Evolutionary conservation across 2,113 vertebrate genomes (phyloP).

Genomic region (Chamaea fasciata): DNA sequence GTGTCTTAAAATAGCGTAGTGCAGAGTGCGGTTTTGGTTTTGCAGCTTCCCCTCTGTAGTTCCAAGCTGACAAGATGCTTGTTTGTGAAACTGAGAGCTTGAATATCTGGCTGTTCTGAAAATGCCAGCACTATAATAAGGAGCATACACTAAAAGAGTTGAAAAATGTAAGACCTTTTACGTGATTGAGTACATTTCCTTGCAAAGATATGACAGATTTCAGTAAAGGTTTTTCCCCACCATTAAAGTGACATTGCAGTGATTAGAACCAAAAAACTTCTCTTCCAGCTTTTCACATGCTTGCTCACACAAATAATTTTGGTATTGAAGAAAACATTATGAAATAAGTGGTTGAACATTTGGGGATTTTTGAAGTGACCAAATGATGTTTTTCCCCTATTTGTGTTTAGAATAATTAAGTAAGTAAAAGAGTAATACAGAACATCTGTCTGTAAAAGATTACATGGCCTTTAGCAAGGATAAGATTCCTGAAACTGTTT

Average conservation of each 20-base stretch:
- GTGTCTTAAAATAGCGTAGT: neutral
- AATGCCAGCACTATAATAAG: slow-evolving; percentile 2
- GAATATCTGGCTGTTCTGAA: slow-evolving; percentile 24
- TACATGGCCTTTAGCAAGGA: neutral
- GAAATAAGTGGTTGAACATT: neutral
- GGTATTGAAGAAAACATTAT: neutral
- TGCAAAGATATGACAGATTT: neutral
- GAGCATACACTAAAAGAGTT: neutral
- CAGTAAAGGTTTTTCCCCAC: neutral
- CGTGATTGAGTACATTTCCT: neutral
- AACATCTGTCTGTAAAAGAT: neutral
- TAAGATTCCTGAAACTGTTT: neutral
- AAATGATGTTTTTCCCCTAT: neutral
- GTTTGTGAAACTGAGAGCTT: neutral
- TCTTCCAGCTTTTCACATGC: neutral
- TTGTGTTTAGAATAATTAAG: neutral
- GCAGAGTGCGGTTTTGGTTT: neutral
- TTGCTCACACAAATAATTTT: neutral
- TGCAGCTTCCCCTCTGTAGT: neutral
- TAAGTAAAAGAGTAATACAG: neutral
- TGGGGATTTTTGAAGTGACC: neutral
- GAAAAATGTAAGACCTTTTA: neutral
- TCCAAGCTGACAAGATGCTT: slow-evolving; percentile 3
- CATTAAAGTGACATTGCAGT: neutral
- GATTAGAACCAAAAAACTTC: neutral